A percentile compares a stretch with the other conserved stretches of the same genome.
These are phyloP conservation scores for Phaonia tiefii DNA, from an alignment of 2,888 invertebrate genomes.

Conservation along the genomic window DNA sequence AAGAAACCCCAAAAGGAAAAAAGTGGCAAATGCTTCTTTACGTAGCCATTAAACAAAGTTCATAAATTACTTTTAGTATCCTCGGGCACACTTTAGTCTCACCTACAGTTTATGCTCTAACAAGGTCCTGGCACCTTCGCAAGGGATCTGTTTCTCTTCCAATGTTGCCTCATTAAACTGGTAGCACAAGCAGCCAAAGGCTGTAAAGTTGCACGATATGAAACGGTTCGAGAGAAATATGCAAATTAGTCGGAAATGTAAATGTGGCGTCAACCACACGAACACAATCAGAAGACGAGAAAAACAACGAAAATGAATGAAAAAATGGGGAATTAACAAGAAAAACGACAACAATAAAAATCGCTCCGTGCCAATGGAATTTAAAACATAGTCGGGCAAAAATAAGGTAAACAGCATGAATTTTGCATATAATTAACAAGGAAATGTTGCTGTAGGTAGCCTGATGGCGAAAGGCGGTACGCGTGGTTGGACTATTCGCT, in stretches of 20 bases:
- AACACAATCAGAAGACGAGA: slow-evolving; percentile 43
- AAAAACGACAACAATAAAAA: slow-evolving; percentile 41
- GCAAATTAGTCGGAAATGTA: slow-evolving; percentile 77
- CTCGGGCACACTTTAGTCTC: slow-evolving; percentile 62
- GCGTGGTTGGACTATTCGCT: not conserved
- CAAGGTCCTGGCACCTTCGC: slow-evolving; percentile 58
- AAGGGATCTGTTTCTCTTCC: slow-evolving; percentile 37
- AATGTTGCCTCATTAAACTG: slow-evolving; percentile 51
- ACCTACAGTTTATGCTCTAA: slow-evolving; percentile 50
- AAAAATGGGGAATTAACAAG: slow-evolving; percentile 18
- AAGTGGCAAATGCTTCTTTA: slow-evolving; percentile 33
- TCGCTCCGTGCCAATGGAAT: slow-evolving; percentile 29
- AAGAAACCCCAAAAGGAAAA: not conserved
- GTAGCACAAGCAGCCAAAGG: slow-evolving; percentile 57
- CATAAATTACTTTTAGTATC: slow-evolving; percentile 65
- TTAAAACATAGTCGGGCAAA: not conserved
- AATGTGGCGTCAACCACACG: slow-evolving; percentile 70
- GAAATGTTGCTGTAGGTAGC: slow-evolving; percentile 60
- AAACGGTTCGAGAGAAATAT: slow-evolving; percentile 71
- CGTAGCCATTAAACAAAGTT: slow-evolving; percentile 54
- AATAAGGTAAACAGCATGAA: slow-evolving; percentile 31
- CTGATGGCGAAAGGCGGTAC: not conserved
- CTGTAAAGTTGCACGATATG: slow-evolving; percentile 46
- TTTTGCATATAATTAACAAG: slow-evolving; percentile 77
- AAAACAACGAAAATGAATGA: slow-evolving; percentile 12